Percentiles rank a stretch among this genome's conserved stretches.
Conservation (phyloP, 2,113 vertebrate genomes). For the Peromyscus californicus region DNA sequence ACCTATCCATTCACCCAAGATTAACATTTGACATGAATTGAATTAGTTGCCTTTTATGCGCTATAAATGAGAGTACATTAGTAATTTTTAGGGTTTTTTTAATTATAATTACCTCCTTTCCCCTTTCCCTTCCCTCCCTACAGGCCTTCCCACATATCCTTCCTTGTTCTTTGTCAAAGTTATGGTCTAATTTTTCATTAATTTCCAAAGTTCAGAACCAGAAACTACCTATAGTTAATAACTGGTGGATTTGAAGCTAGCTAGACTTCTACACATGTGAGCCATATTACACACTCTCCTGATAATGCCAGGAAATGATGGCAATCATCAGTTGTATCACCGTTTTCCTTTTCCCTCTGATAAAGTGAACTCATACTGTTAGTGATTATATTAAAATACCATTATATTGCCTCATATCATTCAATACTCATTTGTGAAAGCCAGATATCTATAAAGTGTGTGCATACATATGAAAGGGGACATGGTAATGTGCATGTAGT, state of each 20-base stretch:
- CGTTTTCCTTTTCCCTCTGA: not conserved
- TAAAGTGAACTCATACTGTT: conserved; percentile 18
- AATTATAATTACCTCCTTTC: not conserved
- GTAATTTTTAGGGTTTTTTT: not conserved
- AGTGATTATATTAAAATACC: not conserved
- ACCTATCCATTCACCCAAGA: conserved; percentile 14
- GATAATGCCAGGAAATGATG: not conserved
- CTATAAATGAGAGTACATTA: conserved; percentile 9
- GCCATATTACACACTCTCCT: not conserved
- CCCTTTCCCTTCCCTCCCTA: not conserved
- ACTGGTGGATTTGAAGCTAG: not conserved
- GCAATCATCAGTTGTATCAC: not conserved
- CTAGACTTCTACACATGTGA: not conserved
- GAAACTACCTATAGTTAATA: not conserved
- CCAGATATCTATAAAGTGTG: not conserved
- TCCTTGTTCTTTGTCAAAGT: not conserved
- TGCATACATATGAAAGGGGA: not conserved
- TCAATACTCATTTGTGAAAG: not conserved
- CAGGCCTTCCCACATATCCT: no score
- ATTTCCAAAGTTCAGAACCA: conserved; percentile 20
- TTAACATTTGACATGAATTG: not conserved
- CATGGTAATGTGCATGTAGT: not conserved
- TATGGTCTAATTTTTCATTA: conserved; percentile 11
- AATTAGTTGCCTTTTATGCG: not conserved
- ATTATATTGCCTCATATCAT: conserved; percentile 6